Evolutionary conservation across 2,113 vertebrate species (phyloP).

Genomic region (Anseranas semipalmata): DNA sequence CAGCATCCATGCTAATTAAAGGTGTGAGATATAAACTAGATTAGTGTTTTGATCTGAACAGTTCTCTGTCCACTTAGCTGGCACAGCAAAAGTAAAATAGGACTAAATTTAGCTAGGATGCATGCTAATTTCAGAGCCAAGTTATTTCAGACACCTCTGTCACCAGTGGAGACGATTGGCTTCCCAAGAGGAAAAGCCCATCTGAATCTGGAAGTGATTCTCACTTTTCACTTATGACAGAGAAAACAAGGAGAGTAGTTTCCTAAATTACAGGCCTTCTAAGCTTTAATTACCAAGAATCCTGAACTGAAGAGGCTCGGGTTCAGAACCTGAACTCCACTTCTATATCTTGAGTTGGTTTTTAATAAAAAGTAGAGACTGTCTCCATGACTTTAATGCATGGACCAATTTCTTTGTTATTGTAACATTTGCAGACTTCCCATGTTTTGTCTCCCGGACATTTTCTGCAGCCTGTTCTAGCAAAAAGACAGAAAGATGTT

Average conservation of each 20-base stretch:
- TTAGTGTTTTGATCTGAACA: neutral
- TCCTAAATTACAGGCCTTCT: neutral
- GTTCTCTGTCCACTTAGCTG: neutral
- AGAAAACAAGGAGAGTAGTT: neutral
- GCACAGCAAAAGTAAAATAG: neutral
- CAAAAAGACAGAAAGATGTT: neutral
- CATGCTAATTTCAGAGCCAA: neutral
- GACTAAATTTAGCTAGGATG: neutral
- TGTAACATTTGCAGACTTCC: neutral
- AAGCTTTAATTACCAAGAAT: neutral
- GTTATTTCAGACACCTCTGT: neutral
- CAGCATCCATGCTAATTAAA: neutral
- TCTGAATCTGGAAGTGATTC: neutral
- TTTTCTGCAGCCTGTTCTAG: neutral
- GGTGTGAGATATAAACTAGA: neutral
- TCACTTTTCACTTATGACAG: neutral
- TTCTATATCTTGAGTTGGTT: neutral
- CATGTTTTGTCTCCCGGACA: neutral
- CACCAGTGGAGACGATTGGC: neutral
- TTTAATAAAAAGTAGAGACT: neutral
- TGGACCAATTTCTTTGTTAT: neutral
- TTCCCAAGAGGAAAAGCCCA: neutral
- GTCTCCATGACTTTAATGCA: neutral
- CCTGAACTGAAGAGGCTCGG: neutral
- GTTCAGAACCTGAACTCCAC: neutral